Conservation (phyloP, 1,140 invertebrate species). For the Brachionus plicatilis region DNA sequence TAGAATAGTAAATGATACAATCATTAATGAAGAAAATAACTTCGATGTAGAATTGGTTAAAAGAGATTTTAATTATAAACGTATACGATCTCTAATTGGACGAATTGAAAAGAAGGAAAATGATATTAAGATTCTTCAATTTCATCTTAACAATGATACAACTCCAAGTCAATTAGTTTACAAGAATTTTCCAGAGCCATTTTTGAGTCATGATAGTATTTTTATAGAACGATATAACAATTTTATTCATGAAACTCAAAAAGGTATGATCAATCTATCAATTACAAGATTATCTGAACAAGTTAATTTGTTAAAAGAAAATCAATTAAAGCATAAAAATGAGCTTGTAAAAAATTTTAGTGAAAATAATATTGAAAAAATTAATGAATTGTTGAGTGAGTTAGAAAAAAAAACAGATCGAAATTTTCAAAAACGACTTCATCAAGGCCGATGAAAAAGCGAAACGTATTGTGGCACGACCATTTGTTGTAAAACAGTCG, state of each 20-base stretch:
- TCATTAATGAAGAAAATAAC: not conserved
- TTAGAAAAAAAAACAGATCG: not conserved
- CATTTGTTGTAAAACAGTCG: not conserved
- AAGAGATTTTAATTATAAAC: not conserved
- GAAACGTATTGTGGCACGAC: not conserved
- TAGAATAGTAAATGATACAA: not conserved
- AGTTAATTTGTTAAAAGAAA: not conserved
- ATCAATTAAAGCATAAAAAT: not conserved
- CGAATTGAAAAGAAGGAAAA: not conserved
- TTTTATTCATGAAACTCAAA: not conserved
- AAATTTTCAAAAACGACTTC: not conserved
- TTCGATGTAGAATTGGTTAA: not conserved
- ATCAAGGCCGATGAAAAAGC: not conserved
- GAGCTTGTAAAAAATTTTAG: not conserved
- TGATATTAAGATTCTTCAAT: not conserved
- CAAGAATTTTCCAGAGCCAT: not conserved
- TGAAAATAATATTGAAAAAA: not conserved
- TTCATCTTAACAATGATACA: not conserved
- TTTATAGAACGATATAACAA: conserved; percentile 16
- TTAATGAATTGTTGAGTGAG: not conserved
- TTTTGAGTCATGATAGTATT: not conserved
- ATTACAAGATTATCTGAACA: not conserved
- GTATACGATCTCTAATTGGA: not conserved
- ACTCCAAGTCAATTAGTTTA: not conserved
- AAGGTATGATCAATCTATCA: not conserved